Evolutionary conservation across 2,888 invertebrate species (phyloP), one percentile per base, ranked within the genome.

Genomic region (Labia minor): DNA sequence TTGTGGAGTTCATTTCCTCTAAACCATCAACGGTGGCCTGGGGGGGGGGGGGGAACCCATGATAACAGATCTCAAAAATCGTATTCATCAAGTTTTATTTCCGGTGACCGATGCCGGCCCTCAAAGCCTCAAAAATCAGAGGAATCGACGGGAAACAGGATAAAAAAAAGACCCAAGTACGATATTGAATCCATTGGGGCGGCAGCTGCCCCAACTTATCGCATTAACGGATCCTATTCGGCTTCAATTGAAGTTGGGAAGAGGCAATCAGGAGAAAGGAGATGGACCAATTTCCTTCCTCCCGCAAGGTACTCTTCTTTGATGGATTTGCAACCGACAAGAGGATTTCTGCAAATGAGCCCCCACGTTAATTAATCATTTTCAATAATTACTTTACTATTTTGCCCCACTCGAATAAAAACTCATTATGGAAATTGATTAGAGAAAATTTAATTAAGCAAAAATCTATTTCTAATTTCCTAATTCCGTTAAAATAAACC

Each of bases 61-160:
- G 49, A 49, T 49, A 49, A 49, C 49, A 49, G 49, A 49, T 49
- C 49, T 3, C 49, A n/a, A 49, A 49, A 49, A 49, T 49, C 49
- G 49, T 49, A 49, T 49, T 49, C 49, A 49, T 49, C 49, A 49
- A 49, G 49, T 49, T 49, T 49, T 49, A 49, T 49, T 49, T 49
- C 49, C 49, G 49, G 49, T 49, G 49, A 33, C 33, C 33, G n/a
- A n/a, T n/a, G 26, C 26, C 26, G 8, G 4, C 26, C 26, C 26
- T 26, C 14, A 49, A 49, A 49, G 49, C 49, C 49, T 49, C 49
- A 49, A 49, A 49, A 49, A 49, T 49, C 49, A 49, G 49, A 49
- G n/a, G 14, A 49, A 14, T 3, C 26, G 26, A 6, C 26, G 49
- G 14, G 49, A 49, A 49, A 11, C 49, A 14, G 14, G 49, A 10